Percentiles rank a stretch among this genome's conserved stretches.
Evolutionary conservation across 2,888 invertebrate genomes (phyloP).

Genomic region (Cosmopolites sordidus): DNA sequence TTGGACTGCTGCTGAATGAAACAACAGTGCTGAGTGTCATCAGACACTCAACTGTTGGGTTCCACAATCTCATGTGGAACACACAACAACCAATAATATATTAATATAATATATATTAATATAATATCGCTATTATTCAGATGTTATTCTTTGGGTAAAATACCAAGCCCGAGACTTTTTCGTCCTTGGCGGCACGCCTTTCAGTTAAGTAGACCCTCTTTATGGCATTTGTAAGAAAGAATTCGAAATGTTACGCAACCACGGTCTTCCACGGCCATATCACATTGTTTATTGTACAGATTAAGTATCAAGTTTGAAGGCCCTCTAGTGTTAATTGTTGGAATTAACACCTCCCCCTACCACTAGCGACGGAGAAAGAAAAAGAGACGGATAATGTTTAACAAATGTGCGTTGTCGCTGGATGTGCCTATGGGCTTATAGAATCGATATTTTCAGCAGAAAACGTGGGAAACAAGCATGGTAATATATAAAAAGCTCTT

Average conservation of each 20-base stretch:
- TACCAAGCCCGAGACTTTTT: constrained; percentile 7
- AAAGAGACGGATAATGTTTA: constrained; percentile 7
- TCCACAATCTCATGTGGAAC: too few relatives aligned
- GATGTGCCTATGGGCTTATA: not conserved
- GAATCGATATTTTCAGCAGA: not conserved
- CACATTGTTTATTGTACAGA: constrained; percentile 34
- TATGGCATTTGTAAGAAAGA: constrained; percentile 41
- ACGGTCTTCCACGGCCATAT: constrained; percentile 25
- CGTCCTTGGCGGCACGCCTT: constrained; percentile 17
- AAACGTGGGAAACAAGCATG: not conserved
- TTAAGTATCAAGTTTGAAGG: constrained; percentile 25
- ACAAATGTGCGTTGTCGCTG: constrained; percentile 3
- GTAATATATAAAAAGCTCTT: too few relatives aligned
- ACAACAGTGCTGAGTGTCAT: too few relatives aligned
- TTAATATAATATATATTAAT: too few relatives aligned
- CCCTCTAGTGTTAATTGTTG: constrained; percentile 18
- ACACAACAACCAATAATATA: too few relatives aligned
- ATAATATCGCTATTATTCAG: too few relatives aligned
- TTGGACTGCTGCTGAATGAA: too few relatives aligned
- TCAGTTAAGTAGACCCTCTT: constrained; percentile 37
- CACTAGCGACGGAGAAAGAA: not conserved
- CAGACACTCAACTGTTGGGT: too few relatives aligned
- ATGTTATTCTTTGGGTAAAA: too few relatives aligned
- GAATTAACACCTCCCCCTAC: constrained; percentile 12
- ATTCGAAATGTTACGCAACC: constrained; percentile 43